Evolutionary conservation across 2,888 invertebrate species (phyloP), one percentile per base, ranked within the genome.

Genomic region (Heliconius charithonia): DNA sequence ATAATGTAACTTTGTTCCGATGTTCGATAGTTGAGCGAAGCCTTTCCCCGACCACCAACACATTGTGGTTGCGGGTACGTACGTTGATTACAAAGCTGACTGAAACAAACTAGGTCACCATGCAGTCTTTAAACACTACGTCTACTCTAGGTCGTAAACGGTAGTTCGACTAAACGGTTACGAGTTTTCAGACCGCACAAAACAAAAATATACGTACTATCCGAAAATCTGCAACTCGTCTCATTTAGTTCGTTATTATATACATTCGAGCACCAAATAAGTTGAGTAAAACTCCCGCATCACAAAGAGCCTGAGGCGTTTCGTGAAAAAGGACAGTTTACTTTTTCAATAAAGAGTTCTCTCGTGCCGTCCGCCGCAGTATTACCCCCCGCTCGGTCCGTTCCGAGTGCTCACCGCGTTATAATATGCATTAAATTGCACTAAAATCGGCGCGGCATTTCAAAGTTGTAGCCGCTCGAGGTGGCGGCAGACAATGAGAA

Each of bases 391-490:
- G 89, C 87, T 89, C 90, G 91, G 89, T 89, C 90, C 89, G 90
- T 90, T 94, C 89, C 87, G 89, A 92, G 92, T 91, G 88, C 91
- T 94, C 91, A 92, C 91, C 88, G 89, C 89, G 89, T 92, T 94
- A 93, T 94, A 93, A 93, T 93, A 94, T 94, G 94, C 93, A 94
- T 94, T 94, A 93, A 93, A 93, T 90, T 93, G 93, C 92, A 91
- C 90, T 83, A 83, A 82, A 81, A 83, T 83, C 85, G 88, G 87
- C 88, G 89, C 85, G 88, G 83, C 80, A 80, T 87, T 89, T 89
- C 85, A 88, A 92, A 93, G 89, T 92, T 92, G 90, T 88, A 87
- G 88, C 87, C 86, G 82, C 82, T 81, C 81, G 83, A 83, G 83
- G 85, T 83, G 83, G 86, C 84, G 87, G 89, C 89, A 91, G 93